A percentile compares a stretch with the other conserved stretches of the same genome.
phyloP scores from a whole-genome alignment of 2,888 invertebrate genomes.

The Apodemia duryi region DNA sequence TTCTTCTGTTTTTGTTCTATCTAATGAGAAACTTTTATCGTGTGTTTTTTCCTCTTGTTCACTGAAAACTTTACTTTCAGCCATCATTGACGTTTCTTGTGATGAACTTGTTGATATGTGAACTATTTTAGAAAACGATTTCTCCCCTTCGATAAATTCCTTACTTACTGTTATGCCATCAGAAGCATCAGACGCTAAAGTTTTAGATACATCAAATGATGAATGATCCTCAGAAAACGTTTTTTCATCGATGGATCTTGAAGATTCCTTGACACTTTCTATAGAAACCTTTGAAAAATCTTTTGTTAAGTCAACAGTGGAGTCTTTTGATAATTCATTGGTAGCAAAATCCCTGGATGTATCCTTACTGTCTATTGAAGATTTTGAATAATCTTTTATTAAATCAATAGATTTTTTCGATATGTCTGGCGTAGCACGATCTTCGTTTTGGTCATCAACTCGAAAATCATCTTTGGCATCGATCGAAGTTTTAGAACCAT shows the following conservation, averaged over 20 bases:
- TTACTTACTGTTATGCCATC: conserved; percentile 61
- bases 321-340: conserved; percentile 71
- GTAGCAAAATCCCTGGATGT: conserved; percentile 73
- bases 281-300: conserved; percentile 70
- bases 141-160: conserved; percentile 64
- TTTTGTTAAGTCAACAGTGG: conserved; percentile 68
- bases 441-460: conserved; percentile 58
- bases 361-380: conserved; percentile 73
- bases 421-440: conserved; percentile 65
- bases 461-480: conserved; percentile 63
- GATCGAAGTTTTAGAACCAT: conserved; percentile 64
- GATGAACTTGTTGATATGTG: conserved; percentile 59
- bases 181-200: conserved; percentile 69
- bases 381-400: conserved; percentile 72
- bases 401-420: conserved; percentile 70
- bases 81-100: conserved; percentile 63
- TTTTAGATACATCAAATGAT: conserved; percentile 70
- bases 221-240: conserved; percentile 74
- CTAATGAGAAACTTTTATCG: conserved; percentile 28
- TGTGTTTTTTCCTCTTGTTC: conserved; percentile 56
- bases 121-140: conserved; percentile 53
- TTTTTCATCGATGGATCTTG: conserved; percentile 69
- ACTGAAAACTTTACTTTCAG: conserved; percentile 64
- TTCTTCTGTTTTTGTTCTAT: conserved; percentile 46
- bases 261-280: conserved; percentile 69